Conservation (phyloP, 2,797 vertebrate species). For the Typhlichthys subterraneus region DNA sequence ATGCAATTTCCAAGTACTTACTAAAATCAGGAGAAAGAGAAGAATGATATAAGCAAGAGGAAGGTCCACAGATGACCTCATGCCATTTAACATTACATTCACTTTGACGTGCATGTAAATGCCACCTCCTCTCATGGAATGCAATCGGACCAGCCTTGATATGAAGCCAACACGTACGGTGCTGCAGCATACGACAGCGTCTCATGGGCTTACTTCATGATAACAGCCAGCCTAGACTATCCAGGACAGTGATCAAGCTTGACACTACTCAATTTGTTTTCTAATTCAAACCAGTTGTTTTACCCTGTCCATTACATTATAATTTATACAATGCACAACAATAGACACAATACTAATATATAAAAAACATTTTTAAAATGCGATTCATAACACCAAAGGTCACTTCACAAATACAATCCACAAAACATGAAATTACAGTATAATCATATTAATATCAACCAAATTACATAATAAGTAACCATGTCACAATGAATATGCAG, state of each 20-base stretch:
- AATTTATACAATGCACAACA: too few species aligned
- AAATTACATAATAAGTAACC: too few species aligned
- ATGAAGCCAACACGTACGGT: constrained; percentile 25
- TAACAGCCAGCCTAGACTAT: background rate
- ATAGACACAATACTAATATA: too few species aligned
- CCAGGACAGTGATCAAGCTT: background rate
- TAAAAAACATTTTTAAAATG: too few species aligned
- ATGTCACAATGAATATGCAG: too few species aligned
- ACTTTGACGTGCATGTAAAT: constrained; percentile 33
- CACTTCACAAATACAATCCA: too few species aligned
- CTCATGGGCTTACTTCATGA: background rate
- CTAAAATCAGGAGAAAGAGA: background rate
- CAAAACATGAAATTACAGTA: too few species aligned
- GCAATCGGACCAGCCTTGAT: constrained; percentile 31
- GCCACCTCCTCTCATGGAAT: constrained; percentile 37
- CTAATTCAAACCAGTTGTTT: too few species aligned
- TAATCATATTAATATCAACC: too few species aligned
- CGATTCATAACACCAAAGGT: too few species aligned
- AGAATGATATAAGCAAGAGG: constrained; percentile 19
- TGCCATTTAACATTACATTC: constrained; percentile 52
- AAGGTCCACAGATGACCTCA: constrained; percentile 44
- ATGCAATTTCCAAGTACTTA: background rate
- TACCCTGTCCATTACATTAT: too few species aligned
- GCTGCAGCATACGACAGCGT: background rate
- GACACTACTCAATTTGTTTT: too few species aligned